Percentiles rank a stretch among this genome's conserved stretches.
These are phyloP conservation scores for Ostrea edulis DNA, from an alignment of 1,140 invertebrate species.

Conservation along the genomic window DNA sequence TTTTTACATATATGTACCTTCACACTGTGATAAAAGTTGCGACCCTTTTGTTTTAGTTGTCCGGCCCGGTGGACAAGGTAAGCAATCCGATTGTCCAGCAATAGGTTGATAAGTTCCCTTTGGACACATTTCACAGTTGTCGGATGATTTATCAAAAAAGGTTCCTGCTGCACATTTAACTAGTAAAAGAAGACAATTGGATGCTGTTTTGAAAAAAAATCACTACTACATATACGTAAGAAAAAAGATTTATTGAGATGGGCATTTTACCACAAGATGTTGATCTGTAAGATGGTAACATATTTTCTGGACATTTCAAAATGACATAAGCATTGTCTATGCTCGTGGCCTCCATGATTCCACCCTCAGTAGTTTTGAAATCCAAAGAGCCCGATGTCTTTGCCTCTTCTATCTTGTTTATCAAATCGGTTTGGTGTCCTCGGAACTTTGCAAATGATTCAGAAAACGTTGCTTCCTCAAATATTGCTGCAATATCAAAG, in stretches of 20 bases:
- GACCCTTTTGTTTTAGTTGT: not conserved
- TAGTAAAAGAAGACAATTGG: not conserved
- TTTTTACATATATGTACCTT: not conserved
- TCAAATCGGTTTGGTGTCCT: not conserved
- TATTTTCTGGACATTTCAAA: not conserved
- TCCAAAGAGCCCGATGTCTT: not conserved
- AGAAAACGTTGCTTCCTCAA: not conserved
- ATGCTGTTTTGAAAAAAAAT: not conserved
- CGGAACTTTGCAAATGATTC: not conserved
- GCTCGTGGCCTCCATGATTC: not conserved
- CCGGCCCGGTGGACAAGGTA: not conserved
- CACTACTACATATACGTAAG: no score
- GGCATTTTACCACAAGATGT: not conserved
- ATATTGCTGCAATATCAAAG: slow-evolving; percentile 12
- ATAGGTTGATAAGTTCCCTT: not conserved
- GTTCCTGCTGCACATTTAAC: not conserved
- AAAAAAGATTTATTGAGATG: no score
- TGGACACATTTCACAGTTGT: not conserved
- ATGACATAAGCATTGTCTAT: not conserved
- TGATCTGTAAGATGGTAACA: not conserved
- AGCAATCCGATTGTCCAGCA: not conserved
- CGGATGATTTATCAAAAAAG: not conserved
- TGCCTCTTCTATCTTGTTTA: not conserved
- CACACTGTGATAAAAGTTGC: not conserved
- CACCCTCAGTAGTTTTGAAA: not conserved